Evolutionary conservation across 2,797 vertebrate genomes (phyloP), one percentile per base, ranked within the genome.

Genomic region (Acrossocheilus wenchowensis): DNA sequence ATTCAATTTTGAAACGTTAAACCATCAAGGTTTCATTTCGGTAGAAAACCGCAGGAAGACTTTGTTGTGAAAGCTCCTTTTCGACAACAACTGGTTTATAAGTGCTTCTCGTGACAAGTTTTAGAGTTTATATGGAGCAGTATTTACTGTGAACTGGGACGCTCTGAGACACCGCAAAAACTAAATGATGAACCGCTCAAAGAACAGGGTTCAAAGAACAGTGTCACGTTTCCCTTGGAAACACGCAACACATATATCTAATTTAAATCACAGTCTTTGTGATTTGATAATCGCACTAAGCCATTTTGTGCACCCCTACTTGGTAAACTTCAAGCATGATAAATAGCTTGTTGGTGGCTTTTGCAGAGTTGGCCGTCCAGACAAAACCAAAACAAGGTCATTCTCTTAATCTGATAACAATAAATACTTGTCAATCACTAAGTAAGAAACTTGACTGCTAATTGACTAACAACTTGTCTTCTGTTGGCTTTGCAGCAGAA

Each of bases 401-500:
- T 50, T 62, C 5, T n/a, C 30, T 52, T 68, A 75, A 68, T n/a
- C 48, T 84, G 57, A 78, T 66, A 50, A 54, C 34, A 26, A 8
- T 39, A 84, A 48, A 34, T 77, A 57, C 26, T 75, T 52, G 77
- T 80, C 80, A 52, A 62, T 36, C 54, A 60, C 80, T 1, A 4
- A 66, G 43, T 81, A 23, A 83, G 41, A 83, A 82, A 83, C 79
- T 73, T 75, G 64, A 88, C 30, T 48, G 6, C 72, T 73, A 71
- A 87, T 85, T 89, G 78, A 81, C 82, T 87, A 89, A 85, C 79
- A 71, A 43, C 80, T 77, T 74, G 79, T 50, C 26, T 68, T 72
- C 68, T 75, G 75, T 75, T 66, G 69, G 52, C 60, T 82, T 60
- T 81, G 81, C 68, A 60, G 57, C 23, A 71, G 57, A 84, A 88